Base-by-base conservation (phyloP, 2,888 invertebrate species). In the Tromatobia lineatoria region DNA sequence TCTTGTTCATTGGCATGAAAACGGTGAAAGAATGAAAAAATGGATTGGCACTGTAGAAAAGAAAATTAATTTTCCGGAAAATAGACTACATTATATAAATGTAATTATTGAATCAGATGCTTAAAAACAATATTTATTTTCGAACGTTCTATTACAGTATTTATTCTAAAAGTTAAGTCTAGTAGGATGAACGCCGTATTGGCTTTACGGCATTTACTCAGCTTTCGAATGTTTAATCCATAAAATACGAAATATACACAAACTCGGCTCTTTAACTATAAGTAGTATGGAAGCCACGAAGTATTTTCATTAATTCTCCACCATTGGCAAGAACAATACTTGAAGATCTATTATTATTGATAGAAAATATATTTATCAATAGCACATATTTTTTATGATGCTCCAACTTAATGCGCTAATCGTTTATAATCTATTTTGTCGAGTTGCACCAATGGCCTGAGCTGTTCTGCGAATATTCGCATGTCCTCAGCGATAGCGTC, bases 401-500 rank as follows among this genome's bases (percentile, higher is more conserved):
- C 7, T n/a, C 29, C 20, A 8, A 34, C 8, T 85, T 88, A 90
- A 88, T 92, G 93, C 47, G 94, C 94, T 29, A 97, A 94, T 83
- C 97, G 94, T 91, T 97, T 97, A 93, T 98, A 98, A 94, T 99
- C 99, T 73, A 98, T 97, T 94, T 99, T 99, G 91, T 99, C 99
- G 8, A 99, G 95, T 88, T 97, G 97, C 3, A 99, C 98, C 10
- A 99, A 95, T 0, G 99, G 99, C 90, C 97, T 96, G 2, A 99
- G 94, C 91, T 99, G 99, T 92, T 99, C 99, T 0, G 99, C 98
- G 94, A 99, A 99, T 38, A 97, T 96, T 84, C 97, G 96, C 97
- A 99, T 99, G 91, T 99, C 99, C 91, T 99, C 99, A 3, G 98
- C 99, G 80, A 99, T 98, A 23, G 98, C 97, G 93, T 99, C 99